Conservation (phyloP, 1,140 invertebrate genomes). For the Brachionus koreanus region DNA sequence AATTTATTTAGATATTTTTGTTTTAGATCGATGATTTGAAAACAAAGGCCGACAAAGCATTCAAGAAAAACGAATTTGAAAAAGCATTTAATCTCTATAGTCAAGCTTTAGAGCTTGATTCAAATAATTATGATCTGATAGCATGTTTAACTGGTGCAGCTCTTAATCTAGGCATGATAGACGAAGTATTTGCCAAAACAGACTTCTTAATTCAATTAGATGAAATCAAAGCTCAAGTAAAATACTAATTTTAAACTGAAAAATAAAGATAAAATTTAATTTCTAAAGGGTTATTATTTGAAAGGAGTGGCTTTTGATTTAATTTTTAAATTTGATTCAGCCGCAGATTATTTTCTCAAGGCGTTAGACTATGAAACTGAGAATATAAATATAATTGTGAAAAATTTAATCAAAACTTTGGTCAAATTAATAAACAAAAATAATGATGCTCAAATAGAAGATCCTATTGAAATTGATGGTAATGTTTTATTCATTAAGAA, state of each 20-base stretch:
- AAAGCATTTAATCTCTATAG: conserved; percentile 5
- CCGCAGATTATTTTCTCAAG: not conserved
- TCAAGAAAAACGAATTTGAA: conserved; percentile 3
- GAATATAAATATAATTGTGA: not conserved
- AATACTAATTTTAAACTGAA: not conserved
- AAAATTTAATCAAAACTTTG: conserved; percentile 21
- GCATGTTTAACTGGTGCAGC: not conserved
- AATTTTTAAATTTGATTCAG: conserved; percentile 12
- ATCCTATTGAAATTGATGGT: not conserved
- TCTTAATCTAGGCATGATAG: conserved; percentile 4
- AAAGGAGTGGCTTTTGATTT: not conserved
- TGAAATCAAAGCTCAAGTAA: not conserved
- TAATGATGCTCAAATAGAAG: not conserved
- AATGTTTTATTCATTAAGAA: not conserved
- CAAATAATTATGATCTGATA: conserved; percentile 21
- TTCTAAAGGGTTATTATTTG: conserved; percentile 30
- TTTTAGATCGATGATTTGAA: conserved; percentile 1
- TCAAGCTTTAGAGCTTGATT: conserved; percentile 9
- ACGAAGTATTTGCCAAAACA: not conserved
- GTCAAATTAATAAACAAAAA: conserved; percentile 28
- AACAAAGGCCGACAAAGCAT: not conserved
- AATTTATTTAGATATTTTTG: not conserved
- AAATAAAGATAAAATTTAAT: not conserved
- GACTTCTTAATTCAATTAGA: not conserved
- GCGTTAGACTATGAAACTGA: not conserved